Conservation (phyloP, 2,113 vertebrate species). For the Plestiodon gilberti region DNA sequence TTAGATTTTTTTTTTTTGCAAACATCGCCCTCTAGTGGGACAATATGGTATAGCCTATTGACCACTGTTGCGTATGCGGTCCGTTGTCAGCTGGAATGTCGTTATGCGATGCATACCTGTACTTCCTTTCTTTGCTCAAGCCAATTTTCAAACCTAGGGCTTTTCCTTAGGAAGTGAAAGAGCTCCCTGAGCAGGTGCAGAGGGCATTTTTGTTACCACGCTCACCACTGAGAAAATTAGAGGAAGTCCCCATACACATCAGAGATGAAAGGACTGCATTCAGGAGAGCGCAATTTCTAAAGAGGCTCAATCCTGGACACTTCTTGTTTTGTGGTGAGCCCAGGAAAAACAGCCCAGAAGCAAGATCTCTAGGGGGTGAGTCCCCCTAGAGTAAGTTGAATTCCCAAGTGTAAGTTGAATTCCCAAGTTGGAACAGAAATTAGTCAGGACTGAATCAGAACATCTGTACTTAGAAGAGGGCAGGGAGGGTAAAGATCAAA, state of each 20-base stretch:
- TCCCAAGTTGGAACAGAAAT: not conserved
- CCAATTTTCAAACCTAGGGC: not conserved
- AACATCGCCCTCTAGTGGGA: too few relatives aligned
- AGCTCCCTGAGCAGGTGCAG: not conserved
- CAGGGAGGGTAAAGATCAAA: conserved; percentile 1
- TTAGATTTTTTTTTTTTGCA: too few relatives aligned
- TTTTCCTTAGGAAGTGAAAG: not conserved
- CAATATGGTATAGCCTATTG: too few relatives aligned
- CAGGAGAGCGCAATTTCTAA: too few relatives aligned
- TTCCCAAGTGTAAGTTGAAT: too few relatives aligned
- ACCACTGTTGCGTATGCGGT: too few relatives aligned
- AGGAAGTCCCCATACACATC: not conserved
- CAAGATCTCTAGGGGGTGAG: too few relatives aligned
- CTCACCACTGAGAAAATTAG: not conserved
- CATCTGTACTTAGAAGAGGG: not conserved
- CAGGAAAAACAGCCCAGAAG: too few relatives aligned
- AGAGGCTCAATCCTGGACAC: not conserved
- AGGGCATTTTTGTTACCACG: not conserved
- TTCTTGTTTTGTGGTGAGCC: not conserved
- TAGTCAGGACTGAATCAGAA: not conserved
- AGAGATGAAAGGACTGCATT: not conserved
- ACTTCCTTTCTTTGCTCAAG: too few relatives aligned
- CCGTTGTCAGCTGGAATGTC: too few relatives aligned
- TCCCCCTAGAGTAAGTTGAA: too few relatives aligned
- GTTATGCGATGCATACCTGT: too few relatives aligned